Base-by-base conservation (phyloP, 2,797 vertebrate genomes). In the Micropoecilia bifurca region DNA sequence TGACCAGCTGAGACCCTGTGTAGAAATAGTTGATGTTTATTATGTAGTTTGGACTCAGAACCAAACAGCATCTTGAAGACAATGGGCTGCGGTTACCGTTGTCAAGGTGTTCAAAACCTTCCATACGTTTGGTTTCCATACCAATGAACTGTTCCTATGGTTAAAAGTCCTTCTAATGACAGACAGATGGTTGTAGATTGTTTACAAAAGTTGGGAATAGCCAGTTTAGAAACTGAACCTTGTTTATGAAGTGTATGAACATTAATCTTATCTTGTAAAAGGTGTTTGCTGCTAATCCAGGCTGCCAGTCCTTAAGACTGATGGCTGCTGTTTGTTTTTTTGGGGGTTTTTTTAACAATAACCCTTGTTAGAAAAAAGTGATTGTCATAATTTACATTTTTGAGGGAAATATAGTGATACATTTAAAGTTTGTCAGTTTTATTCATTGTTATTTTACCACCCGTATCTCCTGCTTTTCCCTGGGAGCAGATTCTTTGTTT, bases 401-500 rank as follows among this genome's bases (percentile, higher is more conserved):
- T 59, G 1, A 36, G 18, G 59, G 8, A 63, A 63, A 9, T 18
- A 20, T 20, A 20, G 30, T 18, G 59, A 63, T 33, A 33, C 6
- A 16, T 33, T 33, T 61, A 61, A 61, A 6, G 59, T 8, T 30
- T 61, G 13, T 0, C 3, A 0, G 36, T 63, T 63, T 63, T 20
- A 33, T 8, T 63, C 59, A 36, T 14, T 14, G 57, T 30, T 63
- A 8, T 63, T 63, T 20, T 36, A 20, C 59, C 18, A 22, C 16
- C 20, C 9, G 59, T 39, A 10, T 20, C 61, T 22, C 7, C 36
- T 22, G 36, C 74, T 72, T 77, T 79, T 83, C 87, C 83, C 85
- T 77, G 82, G 75, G 73, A 88, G 69, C 43, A 50, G 85, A 88
- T 89, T 83, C 71, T 93, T 91, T 93, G 87, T 91, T 92, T 88